These are phyloP conservation scores for Malurus elegans DNA, from an alignment of 2,113 vertebrate genomes.

Conservation along the genomic window DNA sequence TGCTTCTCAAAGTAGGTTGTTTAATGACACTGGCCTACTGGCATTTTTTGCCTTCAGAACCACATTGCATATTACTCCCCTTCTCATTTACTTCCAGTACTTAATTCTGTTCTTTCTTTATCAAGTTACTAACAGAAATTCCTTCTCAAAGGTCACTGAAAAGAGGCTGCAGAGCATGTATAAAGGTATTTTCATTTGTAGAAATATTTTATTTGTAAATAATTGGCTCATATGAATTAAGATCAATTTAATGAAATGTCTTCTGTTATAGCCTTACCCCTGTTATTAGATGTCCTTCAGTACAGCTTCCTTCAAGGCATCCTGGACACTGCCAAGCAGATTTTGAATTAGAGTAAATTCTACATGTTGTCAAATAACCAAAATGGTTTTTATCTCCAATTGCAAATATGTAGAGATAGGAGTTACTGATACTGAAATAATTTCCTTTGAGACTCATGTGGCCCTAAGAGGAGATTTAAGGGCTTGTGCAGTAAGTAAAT, in stretches of 20 bases:
- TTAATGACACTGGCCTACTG: not conserved
- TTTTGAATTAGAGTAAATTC: not conserved
- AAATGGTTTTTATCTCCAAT: not conserved
- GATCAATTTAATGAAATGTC: not conserved
- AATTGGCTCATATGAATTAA: not conserved
- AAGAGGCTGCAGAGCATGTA: not conserved
- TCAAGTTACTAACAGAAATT: conserved; percentile 8
- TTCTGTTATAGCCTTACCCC: not conserved
- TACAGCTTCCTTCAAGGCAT: not conserved
- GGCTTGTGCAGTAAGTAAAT: not conserved
- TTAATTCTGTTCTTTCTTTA: not conserved
- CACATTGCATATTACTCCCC: not conserved
- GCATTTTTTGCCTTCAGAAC: not conserved
- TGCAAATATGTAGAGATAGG: not conserved
- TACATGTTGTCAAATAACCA: not conserved
- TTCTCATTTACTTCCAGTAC: not conserved
- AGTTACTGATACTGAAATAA: not conserved
- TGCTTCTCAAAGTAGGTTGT: not conserved
- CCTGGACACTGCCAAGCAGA: not conserved
- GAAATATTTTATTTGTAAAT: conserved; percentile 13
- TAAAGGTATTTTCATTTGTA: not conserved
- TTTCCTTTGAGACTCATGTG: not conserved
- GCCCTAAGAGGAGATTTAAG: not conserved
- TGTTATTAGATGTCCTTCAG: not conserved
- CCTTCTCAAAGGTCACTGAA: conserved; percentile 2